These are phyloP conservation scores for Megaceryle alcyon DNA, from an alignment of 2,797 vertebrate species.

Conservation along the genomic window DNA sequence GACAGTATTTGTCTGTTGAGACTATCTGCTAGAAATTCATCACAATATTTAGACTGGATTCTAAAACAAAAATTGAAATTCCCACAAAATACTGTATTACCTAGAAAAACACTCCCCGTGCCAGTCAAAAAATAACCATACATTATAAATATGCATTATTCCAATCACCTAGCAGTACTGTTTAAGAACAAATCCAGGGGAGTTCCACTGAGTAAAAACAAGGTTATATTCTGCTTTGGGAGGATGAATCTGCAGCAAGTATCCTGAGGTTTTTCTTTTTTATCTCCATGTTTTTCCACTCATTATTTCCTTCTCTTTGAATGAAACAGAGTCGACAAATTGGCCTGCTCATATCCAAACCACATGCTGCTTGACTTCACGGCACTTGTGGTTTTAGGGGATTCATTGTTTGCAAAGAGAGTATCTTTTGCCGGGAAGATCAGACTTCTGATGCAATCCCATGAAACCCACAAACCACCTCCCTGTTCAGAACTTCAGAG, in stretches of 20 bases:
- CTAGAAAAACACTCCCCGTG: conserved; percentile 14
- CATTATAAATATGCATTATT: conserved; percentile 20
- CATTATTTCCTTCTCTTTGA: conserved; percentile 57
- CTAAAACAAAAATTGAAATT: conserved; percentile 36
- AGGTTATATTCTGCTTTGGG: not conserved
- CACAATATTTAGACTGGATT: conserved; percentile 61
- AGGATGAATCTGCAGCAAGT: conserved; percentile 2
- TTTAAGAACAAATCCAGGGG: not conserved
- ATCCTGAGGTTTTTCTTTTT: conserved; percentile 37
- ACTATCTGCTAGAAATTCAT: conserved; percentile 54
- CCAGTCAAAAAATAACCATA: conserved; percentile 32
- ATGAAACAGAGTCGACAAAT: conserved; percentile 68
- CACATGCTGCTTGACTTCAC: conserved; percentile 63
- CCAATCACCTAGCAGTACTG: not conserved
- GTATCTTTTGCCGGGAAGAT: conserved; percentile 63
- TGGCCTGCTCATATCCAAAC: conserved; percentile 53
- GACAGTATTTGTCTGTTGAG: not conserved
- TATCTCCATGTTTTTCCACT: conserved; percentile 57
- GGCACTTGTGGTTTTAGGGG: conserved; percentile 66
- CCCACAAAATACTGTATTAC: conserved; percentile 35
- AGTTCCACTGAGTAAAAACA: not conserved
- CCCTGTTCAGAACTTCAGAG: conserved; percentile 41
- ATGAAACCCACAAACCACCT: conserved; percentile 71
- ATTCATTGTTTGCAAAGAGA: conserved; percentile 66
- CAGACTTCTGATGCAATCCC: conserved; percentile 70